Conservation (phyloP, 2,888 invertebrate genomes). For the Drosophila prolongata region DNA sequence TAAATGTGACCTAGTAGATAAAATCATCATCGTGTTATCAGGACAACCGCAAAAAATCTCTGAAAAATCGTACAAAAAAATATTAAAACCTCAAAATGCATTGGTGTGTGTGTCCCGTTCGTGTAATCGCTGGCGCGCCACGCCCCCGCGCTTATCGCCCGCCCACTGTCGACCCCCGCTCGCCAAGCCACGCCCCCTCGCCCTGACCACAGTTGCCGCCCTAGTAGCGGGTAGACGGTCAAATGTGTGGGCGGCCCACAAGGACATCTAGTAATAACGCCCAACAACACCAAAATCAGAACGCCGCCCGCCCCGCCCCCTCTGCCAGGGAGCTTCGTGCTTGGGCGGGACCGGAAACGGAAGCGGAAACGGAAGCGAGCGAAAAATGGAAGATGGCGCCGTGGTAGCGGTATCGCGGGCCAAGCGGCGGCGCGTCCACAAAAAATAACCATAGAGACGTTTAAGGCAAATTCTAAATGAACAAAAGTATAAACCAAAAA, state of each 20-base stretch:
- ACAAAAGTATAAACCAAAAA: constrained; percentile 67
- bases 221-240: constrained; percentile 26
- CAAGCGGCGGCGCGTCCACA: constrained; percentile 59
- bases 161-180: constrained; percentile 13
- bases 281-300: constrained; percentile 17
- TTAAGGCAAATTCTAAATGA: constrained; percentile 81
- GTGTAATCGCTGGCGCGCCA: constrained; percentile 76
- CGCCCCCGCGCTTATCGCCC: constrained; percentile 22
- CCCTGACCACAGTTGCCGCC: constrained; percentile 8
- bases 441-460: constrained; percentile 82
- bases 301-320: constrained; percentile 14
- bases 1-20: constrained; percentile 79
- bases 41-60: constrained; percentile 61
- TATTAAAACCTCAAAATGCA: constrained; percentile 73
- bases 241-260: constrained; percentile 16
- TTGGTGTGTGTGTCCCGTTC: constrained; percentile 82
- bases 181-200: constrained; percentile 29
- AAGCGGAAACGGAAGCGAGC: constrained; percentile 6
- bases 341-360: constrained; percentile 21
- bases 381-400: constrained; percentile 6
- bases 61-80: constrained; percentile 67
- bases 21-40: constrained; percentile 73
- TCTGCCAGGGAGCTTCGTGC: constrained; percentile 14
- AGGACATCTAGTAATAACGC: constrained; percentile 19
- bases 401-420: constrained; percentile 22